Evolutionary conservation across 2,797 vertebrate genomes (phyloP).

Genomic region (Sciurus carolinensis): DNA sequence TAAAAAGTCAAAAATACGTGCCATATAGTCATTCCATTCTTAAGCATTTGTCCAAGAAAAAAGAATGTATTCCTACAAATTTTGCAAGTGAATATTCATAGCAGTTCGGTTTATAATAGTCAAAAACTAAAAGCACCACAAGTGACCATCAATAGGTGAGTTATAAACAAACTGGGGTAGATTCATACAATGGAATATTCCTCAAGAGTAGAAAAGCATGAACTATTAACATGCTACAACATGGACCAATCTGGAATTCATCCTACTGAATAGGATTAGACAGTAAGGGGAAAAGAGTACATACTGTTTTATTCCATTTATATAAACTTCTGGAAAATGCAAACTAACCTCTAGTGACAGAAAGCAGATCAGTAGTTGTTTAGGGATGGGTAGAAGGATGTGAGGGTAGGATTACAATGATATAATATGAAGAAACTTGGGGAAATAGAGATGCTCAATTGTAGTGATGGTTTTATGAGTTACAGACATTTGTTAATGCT

Average conservation of each 20-base stretch:
- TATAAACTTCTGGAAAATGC: background rate
- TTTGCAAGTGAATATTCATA: background rate
- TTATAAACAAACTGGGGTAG: background rate
- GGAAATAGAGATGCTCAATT: background rate
- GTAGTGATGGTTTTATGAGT: background rate
- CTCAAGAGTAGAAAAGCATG: background rate
- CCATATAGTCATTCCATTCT: background rate
- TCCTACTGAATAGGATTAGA: background rate
- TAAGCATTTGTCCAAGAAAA: background rate
- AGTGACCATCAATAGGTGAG: background rate
- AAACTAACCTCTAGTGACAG: background rate
- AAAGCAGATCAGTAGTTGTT: background rate
- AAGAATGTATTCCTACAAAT: background rate
- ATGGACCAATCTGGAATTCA: background rate
- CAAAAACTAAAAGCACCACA: background rate
- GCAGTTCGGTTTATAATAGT: background rate
- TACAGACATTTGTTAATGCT: background rate
- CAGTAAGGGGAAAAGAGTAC: background rate
- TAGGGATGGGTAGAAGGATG: background rate
- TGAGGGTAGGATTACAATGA: background rate
- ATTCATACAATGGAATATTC: no score
- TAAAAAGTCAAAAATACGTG: background rate
- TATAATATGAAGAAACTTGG: accelerated
- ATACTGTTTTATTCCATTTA: background rate
- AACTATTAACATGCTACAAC: background rate